Conservation (phyloP, 1,140 invertebrate genomes). For the Neelides sp. region DNA sequence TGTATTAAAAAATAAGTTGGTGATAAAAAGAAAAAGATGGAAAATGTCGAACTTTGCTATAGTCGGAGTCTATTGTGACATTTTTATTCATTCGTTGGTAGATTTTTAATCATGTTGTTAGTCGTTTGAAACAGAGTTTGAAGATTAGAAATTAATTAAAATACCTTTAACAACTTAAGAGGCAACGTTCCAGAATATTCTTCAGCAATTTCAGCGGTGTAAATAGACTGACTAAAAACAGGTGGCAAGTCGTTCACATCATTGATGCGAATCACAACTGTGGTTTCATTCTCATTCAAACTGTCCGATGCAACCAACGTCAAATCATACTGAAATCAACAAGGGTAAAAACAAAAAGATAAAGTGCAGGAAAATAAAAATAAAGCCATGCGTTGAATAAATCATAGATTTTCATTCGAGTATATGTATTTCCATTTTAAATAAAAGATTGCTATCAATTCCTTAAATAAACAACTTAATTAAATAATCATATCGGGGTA, state of each 20-base stretch:
- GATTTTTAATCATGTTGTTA: too few species aligned
- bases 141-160: constrained; percentile 2
- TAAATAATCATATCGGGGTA: too few species aligned
- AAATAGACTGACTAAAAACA: constrained; percentile 54
- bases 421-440: too few species aligned
- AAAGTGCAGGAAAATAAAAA: constrained; percentile 16
- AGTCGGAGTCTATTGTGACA: too few species aligned
- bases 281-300: constrained; percentile 67
- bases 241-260: constrained; percentile 73
- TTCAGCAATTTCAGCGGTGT: constrained; percentile 53
- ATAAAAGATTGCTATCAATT: too few species aligned
- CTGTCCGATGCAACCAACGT: constrained; percentile 73
- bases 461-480: too few species aligned
- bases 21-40: background rate
- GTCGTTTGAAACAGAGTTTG: background rate
- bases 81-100: background rate
- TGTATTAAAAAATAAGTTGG: background rate
- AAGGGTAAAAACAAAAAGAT: constrained; percentile 31
- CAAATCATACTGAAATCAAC: constrained; percentile 53
- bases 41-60: too few species aligned
- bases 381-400: constrained; percentile 18
- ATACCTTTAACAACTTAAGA: constrained; percentile 48
- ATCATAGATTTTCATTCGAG: too few species aligned
- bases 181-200: constrained; percentile 48
- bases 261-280: constrained; percentile 47